Conservation (phyloP, 2,888 invertebrate species). For the Drosophila quinaria region DNA sequence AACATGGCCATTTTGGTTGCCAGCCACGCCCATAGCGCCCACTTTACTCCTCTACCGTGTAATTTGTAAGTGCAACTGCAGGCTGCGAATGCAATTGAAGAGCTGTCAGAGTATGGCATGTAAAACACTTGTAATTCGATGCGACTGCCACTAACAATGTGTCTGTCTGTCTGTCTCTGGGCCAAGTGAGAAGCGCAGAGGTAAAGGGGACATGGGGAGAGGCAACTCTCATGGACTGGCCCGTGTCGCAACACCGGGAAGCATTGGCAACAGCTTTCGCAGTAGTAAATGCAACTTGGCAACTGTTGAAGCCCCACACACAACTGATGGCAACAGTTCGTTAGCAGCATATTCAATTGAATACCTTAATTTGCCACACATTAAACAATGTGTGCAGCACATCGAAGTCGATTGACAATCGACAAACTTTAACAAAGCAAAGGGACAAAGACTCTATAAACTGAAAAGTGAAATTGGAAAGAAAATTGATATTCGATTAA, state of each 20-base stretch:
- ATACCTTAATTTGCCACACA: conserved; percentile 60
- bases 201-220: conserved; percentile 6
- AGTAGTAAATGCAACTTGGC: conserved; percentile 45
- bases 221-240: conserved; percentile 49
- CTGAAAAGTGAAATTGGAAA: conserved; percentile 4
- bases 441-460: background rate
- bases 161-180: conserved; percentile 23
- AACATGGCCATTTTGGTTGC: conserved; percentile 17
- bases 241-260: conserved; percentile 68
- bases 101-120: conserved; percentile 64
- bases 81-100: conserved; percentile 59
- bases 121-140: conserved; percentile 75
- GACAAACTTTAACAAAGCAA: conserved; percentile 40
- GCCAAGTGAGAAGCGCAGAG: conserved; percentile 28
- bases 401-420: conserved; percentile 39
- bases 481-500: background rate
- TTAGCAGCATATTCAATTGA: conserved; percentile 60
- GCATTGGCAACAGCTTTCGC: conserved; percentile 41
- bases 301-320: conserved; percentile 35
- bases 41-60: conserved; percentile 25
- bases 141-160: conserved; percentile 67
- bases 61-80: conserved; percentile 53
- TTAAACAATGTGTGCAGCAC: conserved; percentile 40
- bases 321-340: conserved; percentile 28
- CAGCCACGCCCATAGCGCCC: conserved; percentile 40